Percentiles rank a stretch among this genome's conserved stretches.
These are phyloP conservation scores for Sialis lutaria DNA, from an alignment of 2,888 invertebrate species.

Conservation along the genomic window DNA sequence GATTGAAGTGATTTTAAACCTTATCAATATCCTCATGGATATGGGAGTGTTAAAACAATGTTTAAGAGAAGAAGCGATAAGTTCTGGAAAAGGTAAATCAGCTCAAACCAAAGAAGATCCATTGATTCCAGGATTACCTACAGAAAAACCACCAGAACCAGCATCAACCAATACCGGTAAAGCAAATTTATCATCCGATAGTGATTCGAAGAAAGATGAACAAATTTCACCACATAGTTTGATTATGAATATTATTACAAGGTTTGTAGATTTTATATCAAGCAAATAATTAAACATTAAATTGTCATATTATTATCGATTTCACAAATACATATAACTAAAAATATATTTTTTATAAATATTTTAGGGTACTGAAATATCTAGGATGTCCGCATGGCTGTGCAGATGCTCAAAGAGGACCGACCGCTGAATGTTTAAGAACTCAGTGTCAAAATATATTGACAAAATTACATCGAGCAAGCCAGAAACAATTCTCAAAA, in stretches of 20 bases:
- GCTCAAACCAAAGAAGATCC: neutral
- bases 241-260: conserved; percentile 50
- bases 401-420: conserved; percentile 64
- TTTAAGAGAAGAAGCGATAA: conserved; percentile 28
- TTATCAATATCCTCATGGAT: conserved; percentile 81
- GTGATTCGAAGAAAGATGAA: conserved; percentile 30
- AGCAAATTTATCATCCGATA: neutral
- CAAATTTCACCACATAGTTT: conserved; percentile 46
- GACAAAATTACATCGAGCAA: conserved; percentile 53
- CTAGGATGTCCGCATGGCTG: conserved; percentile 94
- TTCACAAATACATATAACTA: neutral
- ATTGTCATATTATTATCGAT: neutral
- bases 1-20: conserved; percentile 81
- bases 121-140: neutral
- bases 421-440: conserved; percentile 79
- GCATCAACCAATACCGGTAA: no score
- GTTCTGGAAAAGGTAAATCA: neutral
- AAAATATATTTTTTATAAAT: neutral
- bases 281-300: neutral
- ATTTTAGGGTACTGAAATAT: conserved; percentile 58
- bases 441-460: conserved; percentile 72
- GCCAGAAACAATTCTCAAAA: conserved; percentile 41
- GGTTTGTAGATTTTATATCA: conserved; percentile 22
- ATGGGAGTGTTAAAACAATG: conserved; percentile 61
- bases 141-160: no score